phyloP scores from a whole-genome alignment of 2,888 invertebrate species.

The Ophion costatus region DNA sequence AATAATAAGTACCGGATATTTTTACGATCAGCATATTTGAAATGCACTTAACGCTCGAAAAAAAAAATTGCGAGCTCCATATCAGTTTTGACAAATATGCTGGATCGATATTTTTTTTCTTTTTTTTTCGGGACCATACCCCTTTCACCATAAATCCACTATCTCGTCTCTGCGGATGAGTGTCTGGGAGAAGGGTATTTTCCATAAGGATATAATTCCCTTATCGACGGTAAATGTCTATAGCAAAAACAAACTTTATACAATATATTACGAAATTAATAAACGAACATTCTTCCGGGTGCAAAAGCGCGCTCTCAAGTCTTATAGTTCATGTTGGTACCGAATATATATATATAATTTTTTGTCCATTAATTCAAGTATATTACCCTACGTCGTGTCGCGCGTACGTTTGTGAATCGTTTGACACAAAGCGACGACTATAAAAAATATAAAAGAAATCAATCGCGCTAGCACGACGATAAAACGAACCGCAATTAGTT shows the following conservation, averaged over 20 bases:
- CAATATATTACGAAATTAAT: slow-evolving; percentile 58
- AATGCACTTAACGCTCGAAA: slow-evolving; percentile 53
- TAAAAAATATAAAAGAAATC: slow-evolving; percentile 33
- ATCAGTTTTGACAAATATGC: slow-evolving; percentile 48
- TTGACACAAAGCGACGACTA: slow-evolving; percentile 18
- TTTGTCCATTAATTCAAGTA: neutral
- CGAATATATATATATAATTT: slow-evolving; percentile 20
- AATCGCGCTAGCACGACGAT: slow-evolving; percentile 29
- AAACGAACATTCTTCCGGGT: slow-evolving; percentile 49
- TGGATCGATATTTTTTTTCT: slow-evolving; percentile 37
- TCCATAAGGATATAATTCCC: slow-evolving; percentile 68
- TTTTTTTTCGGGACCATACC: slow-evolving; percentile 74
- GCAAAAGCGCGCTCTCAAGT: slow-evolving; percentile 59
- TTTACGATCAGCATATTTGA: slow-evolving; percentile 45
- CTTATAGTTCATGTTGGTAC: slow-evolving; percentile 56
- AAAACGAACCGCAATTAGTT: slow-evolving; percentile 30
- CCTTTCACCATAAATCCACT: slow-evolving; percentile 82
- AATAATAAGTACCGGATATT: slow-evolving; percentile 62
- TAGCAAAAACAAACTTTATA: slow-evolving; percentile 62
- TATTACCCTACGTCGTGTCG: slow-evolving; percentile 25
- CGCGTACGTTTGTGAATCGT: slow-evolving; percentile 30
- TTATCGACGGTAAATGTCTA: slow-evolving; percentile 54
- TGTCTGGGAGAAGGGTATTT: slow-evolving; percentile 80
- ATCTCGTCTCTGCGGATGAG: slow-evolving; percentile 81
- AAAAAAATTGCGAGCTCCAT: slow-evolving; percentile 33